Conservation (phyloP, 2,797 vertebrate genomes). For the Cygnus olor region DNA sequence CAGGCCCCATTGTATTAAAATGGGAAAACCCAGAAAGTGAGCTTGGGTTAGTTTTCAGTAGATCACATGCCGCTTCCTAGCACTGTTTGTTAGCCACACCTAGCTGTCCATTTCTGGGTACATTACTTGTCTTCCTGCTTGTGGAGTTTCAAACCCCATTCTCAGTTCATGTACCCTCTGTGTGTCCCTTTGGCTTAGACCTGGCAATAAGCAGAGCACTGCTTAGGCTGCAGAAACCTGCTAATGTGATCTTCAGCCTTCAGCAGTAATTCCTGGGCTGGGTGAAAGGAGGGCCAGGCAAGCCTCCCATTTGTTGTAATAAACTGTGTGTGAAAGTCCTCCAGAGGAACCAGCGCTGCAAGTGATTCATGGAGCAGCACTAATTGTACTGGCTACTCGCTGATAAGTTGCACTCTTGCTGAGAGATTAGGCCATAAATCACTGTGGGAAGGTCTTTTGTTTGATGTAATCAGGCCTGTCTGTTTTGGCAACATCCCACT, state of each 20-base stretch:
- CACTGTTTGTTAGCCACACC: background rate
- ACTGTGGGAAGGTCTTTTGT: background rate
- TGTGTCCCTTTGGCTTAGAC: background rate
- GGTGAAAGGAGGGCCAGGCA: background rate
- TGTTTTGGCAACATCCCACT: background rate
- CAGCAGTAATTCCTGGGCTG: background rate
- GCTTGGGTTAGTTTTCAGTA: background rate
- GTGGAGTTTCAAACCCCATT: background rate
- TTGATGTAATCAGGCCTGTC: background rate
- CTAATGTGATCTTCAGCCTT: background rate
- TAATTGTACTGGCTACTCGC: slow-evolving; percentile 28
- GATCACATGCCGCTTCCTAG: background rate
- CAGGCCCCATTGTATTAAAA: background rate
- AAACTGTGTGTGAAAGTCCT: background rate
- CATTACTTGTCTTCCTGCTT: background rate
- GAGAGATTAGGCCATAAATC: slow-evolving; percentile 49
- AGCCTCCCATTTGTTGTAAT: slow-evolving; percentile 4
- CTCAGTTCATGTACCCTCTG: background rate
- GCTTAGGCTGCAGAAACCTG: background rate
- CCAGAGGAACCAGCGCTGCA: background rate
- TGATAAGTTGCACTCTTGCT: background rate
- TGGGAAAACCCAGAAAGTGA: background rate
- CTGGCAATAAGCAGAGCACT: background rate
- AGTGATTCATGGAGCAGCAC: slow-evolving; percentile 24
- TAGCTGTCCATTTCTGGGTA: background rate